Evolutionary conservation across 2,888 invertebrate genomes (phyloP).

Genomic region (Atrina japonica): DNA sequence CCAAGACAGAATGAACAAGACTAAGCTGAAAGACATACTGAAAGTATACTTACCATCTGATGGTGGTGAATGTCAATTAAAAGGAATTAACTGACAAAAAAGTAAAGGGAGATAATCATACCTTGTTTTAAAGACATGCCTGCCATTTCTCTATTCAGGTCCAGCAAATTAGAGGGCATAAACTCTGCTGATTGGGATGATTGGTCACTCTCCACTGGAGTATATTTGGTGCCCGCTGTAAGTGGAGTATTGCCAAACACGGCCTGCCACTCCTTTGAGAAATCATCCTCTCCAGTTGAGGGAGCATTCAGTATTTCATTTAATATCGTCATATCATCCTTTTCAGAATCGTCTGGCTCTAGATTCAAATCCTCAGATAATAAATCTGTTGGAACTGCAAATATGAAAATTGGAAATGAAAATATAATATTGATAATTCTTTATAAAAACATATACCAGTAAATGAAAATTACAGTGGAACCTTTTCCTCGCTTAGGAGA

Average conservation of each 20-base stretch:
- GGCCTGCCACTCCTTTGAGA: conserved; percentile 78
- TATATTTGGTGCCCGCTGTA: conserved; percentile 52
- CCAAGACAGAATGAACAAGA: too few relatives aligned
- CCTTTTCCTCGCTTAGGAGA: too few relatives aligned
- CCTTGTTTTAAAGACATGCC: conserved; percentile 11
- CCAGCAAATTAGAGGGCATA: conserved; percentile 80
- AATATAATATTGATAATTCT: neutral
- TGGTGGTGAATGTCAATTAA: too few relatives aligned
- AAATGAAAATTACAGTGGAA: too few relatives aligned
- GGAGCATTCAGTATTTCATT: conserved; percentile 81
- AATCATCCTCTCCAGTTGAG: conserved; percentile 76
- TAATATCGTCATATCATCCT: conserved; percentile 81
- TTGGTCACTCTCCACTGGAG: conserved; percentile 68
- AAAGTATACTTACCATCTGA: too few relatives aligned
- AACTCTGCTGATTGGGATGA: too few relatives aligned
- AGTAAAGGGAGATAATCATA: neutral
- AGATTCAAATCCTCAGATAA: conserved; percentile 76
- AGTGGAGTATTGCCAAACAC: conserved; percentile 75
- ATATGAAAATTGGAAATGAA: neutral
- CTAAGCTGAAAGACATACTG: too few relatives aligned
- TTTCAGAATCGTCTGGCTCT: conserved; percentile 77
- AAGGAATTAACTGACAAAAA: too few relatives aligned
- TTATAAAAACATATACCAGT: neutral
- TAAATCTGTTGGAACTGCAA: conserved; percentile 74
- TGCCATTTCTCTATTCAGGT: conserved; percentile 68